These are phyloP conservation scores for Dendronephthya gigantea DNA, from an alignment of 64 coral and sea anemone genomes.

Conservation along the genomic window DNA sequence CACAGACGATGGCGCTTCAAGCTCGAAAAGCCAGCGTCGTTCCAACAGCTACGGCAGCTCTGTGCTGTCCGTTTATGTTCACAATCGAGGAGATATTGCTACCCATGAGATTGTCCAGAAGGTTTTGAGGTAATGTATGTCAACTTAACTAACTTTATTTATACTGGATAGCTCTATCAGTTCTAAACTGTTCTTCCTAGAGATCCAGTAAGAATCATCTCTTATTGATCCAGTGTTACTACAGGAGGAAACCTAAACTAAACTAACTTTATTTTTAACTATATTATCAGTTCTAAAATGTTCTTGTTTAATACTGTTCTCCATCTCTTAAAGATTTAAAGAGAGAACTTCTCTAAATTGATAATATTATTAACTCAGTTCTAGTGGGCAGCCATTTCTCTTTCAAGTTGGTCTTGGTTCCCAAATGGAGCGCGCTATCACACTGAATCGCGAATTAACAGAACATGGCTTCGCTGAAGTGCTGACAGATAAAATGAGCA, in stretches of 20 bases:
- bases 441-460: slow-evolving; percentile 72
- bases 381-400: slow-evolving; percentile 44
- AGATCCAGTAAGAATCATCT: background rate
- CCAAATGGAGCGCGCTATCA: slow-evolving; percentile 74
- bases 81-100: slow-evolving; percentile 58
- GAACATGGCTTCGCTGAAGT: slow-evolving; percentile 60
- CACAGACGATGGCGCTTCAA: background rate
- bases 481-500: slow-evolving; percentile 44
- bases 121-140: slow-evolving; percentile 56
- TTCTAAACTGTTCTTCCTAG: too few relatives aligned
- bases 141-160: too few relatives aligned
- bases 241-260: too few relatives aligned
- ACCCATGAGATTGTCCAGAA: slow-evolving; percentile 83
- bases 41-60: background rate
- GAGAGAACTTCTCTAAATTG: background rate
- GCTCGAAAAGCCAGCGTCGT: background rate
- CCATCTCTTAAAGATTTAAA: too few relatives aligned
- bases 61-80: slow-evolving; percentile 50
- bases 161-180: too few relatives aligned
- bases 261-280: background rate
- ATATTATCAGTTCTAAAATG: background rate
- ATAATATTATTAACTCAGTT: slow-evolving; percentile 15
- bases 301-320: background rate
- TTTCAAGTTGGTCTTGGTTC: slow-evolving; percentile 67
- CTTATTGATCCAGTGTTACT: too few relatives aligned